Conservation (phyloP, 2,888 invertebrate genomes). For the Idaea straminata region DNA sequence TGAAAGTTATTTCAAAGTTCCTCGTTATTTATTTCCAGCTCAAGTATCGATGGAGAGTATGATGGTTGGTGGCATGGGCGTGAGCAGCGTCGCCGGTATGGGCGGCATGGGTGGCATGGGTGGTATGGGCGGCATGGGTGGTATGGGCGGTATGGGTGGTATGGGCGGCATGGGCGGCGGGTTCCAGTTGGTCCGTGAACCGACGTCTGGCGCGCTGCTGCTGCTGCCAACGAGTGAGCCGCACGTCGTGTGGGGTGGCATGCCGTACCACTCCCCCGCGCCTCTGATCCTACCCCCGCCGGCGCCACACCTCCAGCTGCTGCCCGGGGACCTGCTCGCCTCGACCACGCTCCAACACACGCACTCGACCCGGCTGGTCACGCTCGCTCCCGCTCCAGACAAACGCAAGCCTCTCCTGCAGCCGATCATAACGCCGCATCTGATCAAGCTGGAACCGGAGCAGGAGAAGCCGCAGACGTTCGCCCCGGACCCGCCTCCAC, state of each 20-base stretch:
- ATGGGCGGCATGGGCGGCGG: conserved; percentile 86
- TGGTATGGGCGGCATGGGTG: conserved; percentile 62
- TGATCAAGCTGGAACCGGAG: conserved; percentile 88
- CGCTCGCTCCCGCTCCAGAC: conserved; percentile 81
- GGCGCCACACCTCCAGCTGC: conserved; percentile 81
- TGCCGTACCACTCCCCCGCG: conserved; percentile 73
- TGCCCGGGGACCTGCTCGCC: conserved; percentile 83
- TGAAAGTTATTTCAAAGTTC: background rate
- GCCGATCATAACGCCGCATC: conserved; percentile 69
- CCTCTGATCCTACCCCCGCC: conserved; percentile 67
- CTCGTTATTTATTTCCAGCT: conserved; percentile 67
- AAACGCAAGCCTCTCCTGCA: conserved; percentile 75
- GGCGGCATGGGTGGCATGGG: conserved; percentile 84
- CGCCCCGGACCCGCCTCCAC: conserved; percentile 60
- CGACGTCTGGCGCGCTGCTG: conserved; percentile 90
- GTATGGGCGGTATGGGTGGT: conserved; percentile 83
- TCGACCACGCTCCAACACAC: conserved; percentile 84
- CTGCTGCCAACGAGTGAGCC: conserved; percentile 87
- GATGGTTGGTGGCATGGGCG: conserved; percentile 83
- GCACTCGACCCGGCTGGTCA: conserved; percentile 84
- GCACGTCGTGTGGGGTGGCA: conserved; percentile 87
- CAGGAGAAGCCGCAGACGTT: conserved; percentile 68
- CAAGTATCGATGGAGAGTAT: conserved; percentile 87
- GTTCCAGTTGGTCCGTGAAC: conserved; percentile 92
- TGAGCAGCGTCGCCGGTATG: conserved; percentile 70